Conservation (phyloP, 2,888 invertebrate species). For the Theristus sp. region DNA sequence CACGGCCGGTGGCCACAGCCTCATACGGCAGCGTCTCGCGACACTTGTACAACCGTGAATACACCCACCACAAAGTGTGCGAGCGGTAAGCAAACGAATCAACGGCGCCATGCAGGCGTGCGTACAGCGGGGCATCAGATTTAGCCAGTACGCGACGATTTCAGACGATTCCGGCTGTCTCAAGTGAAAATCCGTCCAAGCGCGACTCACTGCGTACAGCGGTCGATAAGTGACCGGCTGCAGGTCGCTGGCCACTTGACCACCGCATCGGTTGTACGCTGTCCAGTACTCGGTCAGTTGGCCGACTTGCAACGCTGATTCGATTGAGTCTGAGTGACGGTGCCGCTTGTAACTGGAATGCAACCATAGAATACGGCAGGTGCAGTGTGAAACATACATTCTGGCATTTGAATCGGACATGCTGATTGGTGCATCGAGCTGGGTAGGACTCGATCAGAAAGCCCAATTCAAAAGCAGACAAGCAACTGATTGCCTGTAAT, state of each 20-base stretch:
- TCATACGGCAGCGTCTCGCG: conserved; percentile 16
- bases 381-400: too few species aligned
- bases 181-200: conserved; percentile 30
- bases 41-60: background rate
- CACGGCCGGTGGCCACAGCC: conserved; percentile 27
- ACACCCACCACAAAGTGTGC: background rate
- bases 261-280: background rate
- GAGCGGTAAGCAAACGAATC: background rate
- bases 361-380: too few species aligned
- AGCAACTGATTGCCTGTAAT: too few species aligned
- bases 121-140: conserved; percentile 20
- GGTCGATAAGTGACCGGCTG: background rate
- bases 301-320: background rate
- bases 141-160: conserved; percentile 26
- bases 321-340: conserved; percentile 8
- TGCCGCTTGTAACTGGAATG: background rate
- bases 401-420: too few species aligned
- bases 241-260: background rate
- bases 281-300: background rate
- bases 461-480: too few species aligned
- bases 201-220: conserved; percentile 22
- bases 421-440: too few species aligned
- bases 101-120: conserved; percentile 2
- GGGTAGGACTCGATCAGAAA: too few species aligned
- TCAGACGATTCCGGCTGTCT: conserved; percentile 28